phyloP scores from a whole-genome alignment of 1,140 invertebrate species.

The Mesaphorura yosii region DNA sequence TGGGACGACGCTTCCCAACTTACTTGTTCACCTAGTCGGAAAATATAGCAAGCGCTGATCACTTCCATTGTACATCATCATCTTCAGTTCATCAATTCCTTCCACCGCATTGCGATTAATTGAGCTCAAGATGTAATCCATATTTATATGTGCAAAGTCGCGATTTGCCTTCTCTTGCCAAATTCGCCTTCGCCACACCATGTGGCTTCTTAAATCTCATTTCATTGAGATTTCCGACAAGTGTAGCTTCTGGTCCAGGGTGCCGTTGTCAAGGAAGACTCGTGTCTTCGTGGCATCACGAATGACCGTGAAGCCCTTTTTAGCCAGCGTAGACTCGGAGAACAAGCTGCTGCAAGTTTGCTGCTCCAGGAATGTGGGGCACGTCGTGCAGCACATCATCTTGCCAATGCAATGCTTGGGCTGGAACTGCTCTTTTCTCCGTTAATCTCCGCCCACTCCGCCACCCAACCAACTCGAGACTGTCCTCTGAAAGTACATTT shows the following conservation, averaged over 20 bases:
- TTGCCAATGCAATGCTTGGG: slow-evolving; percentile 7
- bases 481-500: too few species aligned
- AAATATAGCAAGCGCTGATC: too few species aligned
- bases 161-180: not conserved
- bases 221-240: not conserved
- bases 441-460: too few species aligned
- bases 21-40: too few species aligned
- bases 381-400: slow-evolving; percentile 4
- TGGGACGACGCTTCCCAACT: too few species aligned
- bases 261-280: not conserved
- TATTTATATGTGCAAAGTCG: slow-evolving; percentile 5
- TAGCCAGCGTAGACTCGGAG: slow-evolving; percentile 2
- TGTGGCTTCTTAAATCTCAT: not conserved
- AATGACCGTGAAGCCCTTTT: slow-evolving; percentile 10
- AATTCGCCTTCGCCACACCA: not conserved
- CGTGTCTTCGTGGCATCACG: not conserved
- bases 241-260: not conserved
- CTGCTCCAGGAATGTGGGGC: slow-evolving; percentile 12
- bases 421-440: not conserved
- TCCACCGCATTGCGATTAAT: not conserved
- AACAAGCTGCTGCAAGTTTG: slow-evolving; percentile 18
- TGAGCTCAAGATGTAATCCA: slow-evolving; percentile 4
- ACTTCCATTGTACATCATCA: not conserved
- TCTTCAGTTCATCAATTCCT: slow-evolving; percentile 7
- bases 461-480: too few species aligned